Percentiles rank a stretch among this genome's conserved stretches.
Conservation (phyloP, 2,113 vertebrate genomes). For the Carlito syrichta region DNA sequence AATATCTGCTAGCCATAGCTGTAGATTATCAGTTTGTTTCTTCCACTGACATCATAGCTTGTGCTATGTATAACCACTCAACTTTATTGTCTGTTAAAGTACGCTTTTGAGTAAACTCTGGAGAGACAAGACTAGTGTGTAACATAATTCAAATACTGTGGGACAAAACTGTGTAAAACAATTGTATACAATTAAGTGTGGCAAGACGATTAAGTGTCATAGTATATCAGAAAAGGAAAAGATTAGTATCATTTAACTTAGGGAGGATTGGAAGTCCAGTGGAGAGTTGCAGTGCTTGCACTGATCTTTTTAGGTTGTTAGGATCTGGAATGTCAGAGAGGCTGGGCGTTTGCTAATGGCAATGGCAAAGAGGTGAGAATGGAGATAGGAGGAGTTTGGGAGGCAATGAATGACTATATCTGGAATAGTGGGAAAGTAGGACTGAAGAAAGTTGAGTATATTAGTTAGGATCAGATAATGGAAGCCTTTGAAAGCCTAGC, state of each 20-base stretch:
- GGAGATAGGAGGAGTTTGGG: background rate
- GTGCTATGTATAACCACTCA: background rate
- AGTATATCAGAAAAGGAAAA: background rate
- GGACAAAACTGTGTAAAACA: background rate
- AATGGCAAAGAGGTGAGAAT: background rate
- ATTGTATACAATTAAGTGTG: background rate
- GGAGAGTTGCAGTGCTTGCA: background rate
- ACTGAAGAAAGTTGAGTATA: background rate
- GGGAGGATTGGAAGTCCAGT: background rate
- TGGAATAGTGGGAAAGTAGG: background rate
- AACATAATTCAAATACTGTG: background rate
- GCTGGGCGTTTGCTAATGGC: too few species aligned
- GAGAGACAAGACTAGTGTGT: background rate
- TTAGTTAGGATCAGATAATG: background rate
- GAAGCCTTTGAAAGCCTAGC: background rate
- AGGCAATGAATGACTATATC: background rate
- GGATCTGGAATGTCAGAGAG: background rate
- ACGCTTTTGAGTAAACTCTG: background rate
- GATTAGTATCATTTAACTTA: background rate
- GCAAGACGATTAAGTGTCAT: background rate
- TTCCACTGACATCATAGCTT: background rate
- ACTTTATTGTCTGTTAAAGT: background rate
- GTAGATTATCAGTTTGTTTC: too few species aligned
- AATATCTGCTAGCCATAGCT: background rate
- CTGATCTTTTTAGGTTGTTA: background rate